These are phyloP conservation scores for Rhopalosiphum padi DNA, from an alignment of 1,140 invertebrate species.

Conservation along the genomic window DNA sequence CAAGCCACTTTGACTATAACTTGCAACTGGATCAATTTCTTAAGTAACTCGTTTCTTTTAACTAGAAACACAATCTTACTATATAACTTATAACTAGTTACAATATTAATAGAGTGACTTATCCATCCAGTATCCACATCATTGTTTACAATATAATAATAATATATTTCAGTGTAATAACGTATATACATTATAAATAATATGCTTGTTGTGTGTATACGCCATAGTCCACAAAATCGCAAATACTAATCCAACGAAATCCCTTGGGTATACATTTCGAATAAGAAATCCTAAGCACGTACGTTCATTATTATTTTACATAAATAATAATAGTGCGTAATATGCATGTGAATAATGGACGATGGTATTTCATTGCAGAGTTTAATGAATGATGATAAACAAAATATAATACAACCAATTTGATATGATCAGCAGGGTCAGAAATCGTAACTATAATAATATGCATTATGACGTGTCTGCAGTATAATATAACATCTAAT, in stretches of 20 bases:
- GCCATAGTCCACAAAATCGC: not conserved
- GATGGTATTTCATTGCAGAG: not conserved
- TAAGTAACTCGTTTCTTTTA: too few relatives aligned
- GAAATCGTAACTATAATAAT: not conserved
- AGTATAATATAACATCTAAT: not conserved
- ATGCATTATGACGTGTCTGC: not conserved
- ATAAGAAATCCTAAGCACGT: slow-evolving; percentile 14
- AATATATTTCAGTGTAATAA: not conserved
- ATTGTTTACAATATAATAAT: too few relatives aligned
- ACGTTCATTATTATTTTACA: slow-evolving; percentile 7
- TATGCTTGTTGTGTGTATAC: not conserved
- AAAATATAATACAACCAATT: not conserved
- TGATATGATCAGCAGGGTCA: not conserved
- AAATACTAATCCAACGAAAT: slow-evolving; percentile 2
- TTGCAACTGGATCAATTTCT: too few relatives aligned
- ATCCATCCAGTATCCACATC: too few relatives aligned
- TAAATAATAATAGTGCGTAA: slow-evolving; percentile 5
- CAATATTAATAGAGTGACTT: too few relatives aligned
- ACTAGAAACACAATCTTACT: too few relatives aligned
- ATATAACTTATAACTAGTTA: too few relatives aligned
- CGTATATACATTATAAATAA: not conserved
- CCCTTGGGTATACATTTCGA: not conserved
- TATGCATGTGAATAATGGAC: not conserved
- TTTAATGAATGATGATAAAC: not conserved
- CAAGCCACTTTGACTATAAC: too few relatives aligned